phyloP scores from a whole-genome alignment of 2,797 vertebrate species.

The Crenichthys baileyi region DNA sequence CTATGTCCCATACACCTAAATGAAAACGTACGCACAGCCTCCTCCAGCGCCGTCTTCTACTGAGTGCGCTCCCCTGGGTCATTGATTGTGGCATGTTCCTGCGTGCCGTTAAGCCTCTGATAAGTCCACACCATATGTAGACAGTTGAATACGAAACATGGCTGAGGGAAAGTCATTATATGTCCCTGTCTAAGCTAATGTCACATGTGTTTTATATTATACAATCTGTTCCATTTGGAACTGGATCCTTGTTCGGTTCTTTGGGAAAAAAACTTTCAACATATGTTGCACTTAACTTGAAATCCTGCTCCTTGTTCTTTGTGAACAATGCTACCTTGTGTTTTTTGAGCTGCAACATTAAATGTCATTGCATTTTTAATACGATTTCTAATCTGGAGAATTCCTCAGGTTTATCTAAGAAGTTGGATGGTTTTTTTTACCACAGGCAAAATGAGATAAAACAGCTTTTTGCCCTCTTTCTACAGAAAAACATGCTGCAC shows the following conservation, averaged over 20 bases:
- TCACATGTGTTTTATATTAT: constrained; percentile 61
- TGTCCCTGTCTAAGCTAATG: constrained; percentile 50
- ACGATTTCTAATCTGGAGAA: constrained; percentile 58
- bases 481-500: constrained; percentile 76
- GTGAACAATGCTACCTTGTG: constrained; percentile 23
- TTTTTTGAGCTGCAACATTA: constrained; percentile 41
- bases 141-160: constrained; percentile 46
- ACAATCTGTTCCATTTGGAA: constrained; percentile 33
- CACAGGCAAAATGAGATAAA: constrained; percentile 75
- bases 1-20: constrained; percentile 33
- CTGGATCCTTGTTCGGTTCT: constrained; percentile 13
- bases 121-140: constrained; percentile 56
- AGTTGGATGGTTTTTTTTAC: constrained; percentile 68
- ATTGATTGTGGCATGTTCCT: constrained; percentile 63
- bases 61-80: constrained; percentile 51
- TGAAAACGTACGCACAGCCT: constrained; percentile 37
- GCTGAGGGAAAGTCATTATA: constrained; percentile 47
- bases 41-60: constrained; percentile 46
- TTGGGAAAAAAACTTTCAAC: constrained; percentile 1
- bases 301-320: constrained; percentile 32
- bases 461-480: constrained; percentile 76
- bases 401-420: constrained; percentile 62
- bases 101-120: constrained; percentile 61
- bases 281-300: constrained; percentile 24
- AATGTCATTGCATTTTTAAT: constrained; percentile 18